Percentiles rank a stretch among this genome's conserved stretches.
phyloP scores from a whole-genome alignment of 2,888 invertebrate species.

The Dolomedes plantarius region DNA sequence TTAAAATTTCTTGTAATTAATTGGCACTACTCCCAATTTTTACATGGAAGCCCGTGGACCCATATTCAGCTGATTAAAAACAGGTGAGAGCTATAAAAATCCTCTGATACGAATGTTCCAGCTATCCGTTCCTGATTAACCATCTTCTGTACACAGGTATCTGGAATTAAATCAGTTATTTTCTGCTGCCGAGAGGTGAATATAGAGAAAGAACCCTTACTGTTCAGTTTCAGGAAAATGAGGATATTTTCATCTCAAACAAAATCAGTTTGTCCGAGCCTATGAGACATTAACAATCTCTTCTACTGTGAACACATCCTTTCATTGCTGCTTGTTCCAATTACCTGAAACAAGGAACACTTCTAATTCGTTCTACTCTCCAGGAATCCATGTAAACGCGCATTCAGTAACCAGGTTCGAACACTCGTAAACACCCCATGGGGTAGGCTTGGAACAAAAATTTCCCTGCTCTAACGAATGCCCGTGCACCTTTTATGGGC shows the following conservation, averaged over 20 bases:
- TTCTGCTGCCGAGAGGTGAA: no score
- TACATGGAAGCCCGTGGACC: no score
- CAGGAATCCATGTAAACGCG: background rate
- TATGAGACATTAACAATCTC: background rate
- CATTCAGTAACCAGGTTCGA: constrained; percentile 9
- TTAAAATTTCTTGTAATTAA: no score
- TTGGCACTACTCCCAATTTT: no score
- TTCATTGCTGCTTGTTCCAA: background rate
- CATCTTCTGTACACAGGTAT: no score
- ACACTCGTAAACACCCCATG: constrained; percentile 18
- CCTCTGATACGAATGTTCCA: no score
- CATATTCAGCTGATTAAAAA: no score
- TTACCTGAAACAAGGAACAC: background rate
- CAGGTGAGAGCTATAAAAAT: no score
- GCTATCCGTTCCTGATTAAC: no score
- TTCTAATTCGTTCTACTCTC: background rate
- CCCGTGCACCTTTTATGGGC: constrained; percentile 57
- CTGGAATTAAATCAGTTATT: no score
- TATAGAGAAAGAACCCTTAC: background rate
- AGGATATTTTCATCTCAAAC: background rate
- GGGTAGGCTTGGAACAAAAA: background rate
- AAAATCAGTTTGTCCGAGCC: background rate
- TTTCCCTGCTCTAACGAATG: constrained; percentile 37
- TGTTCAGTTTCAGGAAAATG: background rate
- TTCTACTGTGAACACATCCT: background rate